These are phyloP conservation scores for Trachymyrmex septentrionalis DNA, from an alignment of 1,140 invertebrate genomes.

Conservation along the genomic window DNA sequence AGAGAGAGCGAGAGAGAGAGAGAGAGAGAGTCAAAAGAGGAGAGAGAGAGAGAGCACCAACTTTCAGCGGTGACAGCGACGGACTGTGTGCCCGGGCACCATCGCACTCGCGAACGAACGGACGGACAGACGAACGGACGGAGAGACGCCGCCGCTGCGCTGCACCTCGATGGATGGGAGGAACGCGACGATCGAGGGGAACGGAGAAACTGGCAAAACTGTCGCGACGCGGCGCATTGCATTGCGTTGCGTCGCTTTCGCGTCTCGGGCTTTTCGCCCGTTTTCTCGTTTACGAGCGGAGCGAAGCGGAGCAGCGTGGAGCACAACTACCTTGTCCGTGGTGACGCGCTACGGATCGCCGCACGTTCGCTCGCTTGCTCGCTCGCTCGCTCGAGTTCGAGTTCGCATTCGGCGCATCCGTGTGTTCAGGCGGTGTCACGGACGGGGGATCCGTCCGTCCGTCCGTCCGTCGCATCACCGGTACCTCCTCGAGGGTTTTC, in stretches of 20 bases:
- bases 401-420: constrained; percentile 24
- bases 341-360: constrained; percentile 10
- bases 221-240: not conserved
- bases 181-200: constrained; percentile 29
- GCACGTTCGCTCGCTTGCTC: not conserved
- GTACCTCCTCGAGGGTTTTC: constrained; percentile 40
- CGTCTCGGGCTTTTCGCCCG: not conserved
- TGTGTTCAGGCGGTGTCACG: not conserved
- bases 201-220: constrained; percentile 33
- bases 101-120: constrained; percentile 5
- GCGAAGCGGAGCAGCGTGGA: not conserved
- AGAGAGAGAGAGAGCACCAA: not conserved
- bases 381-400: not conserved
- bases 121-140: not conserved
- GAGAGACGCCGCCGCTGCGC: constrained; percentile 13
- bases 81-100: constrained; percentile 20
- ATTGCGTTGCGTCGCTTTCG: not conserved
- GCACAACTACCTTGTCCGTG: constrained; percentile 5
- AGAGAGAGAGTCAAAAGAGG: no score
- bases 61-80: constrained; percentile 2
- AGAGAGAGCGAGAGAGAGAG: not conserved
- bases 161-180: constrained; percentile 38
- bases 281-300: not conserved
- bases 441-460: not conserved
- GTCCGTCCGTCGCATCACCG: constrained; percentile 28